Base-by-base conservation (phyloP, 64 coral and sea anemone genomes). In the Astreopora myriophthalma region DNA sequence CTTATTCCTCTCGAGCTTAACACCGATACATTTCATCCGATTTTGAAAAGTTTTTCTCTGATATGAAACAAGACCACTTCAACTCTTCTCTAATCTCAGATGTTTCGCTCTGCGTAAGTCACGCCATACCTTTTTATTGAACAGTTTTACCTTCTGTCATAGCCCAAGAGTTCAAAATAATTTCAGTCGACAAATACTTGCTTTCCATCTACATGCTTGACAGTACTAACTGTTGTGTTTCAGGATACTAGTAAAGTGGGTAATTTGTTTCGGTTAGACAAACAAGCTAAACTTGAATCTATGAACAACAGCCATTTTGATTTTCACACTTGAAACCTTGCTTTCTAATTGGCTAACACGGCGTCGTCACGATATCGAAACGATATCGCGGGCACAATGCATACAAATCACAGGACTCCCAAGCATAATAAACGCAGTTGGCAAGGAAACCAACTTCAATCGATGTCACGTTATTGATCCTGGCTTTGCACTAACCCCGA, bases 281-380 rank as follows among this genome's bases (percentile, higher is more conserved):
- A 81, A 77, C 71, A 79, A 87, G 51, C 22, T 26, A 39, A 51
- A 39, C 49, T 69, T 31, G 7, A 48, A 2, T 12, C 29, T n/a
- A 70, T 35, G 74, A 40, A 88, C n/a, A n/a, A n/a, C 66, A 23
- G 85, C 85, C 92, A 94, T 89, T 94, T 94, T 94, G 85, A 89
- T 33, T 88, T 88, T 88, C 39, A 51, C 63, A 7, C 29, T 20
- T n/a, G 24, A 88, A 80, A 79, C 62, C 3, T 28, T 70, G 73
- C n/a, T 25, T 31, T 93, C 14, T 93, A 75, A 93, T 93, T 93
- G 92, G 92, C 34, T 93, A 16, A 55, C 3, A 44, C 40, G 11
- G 11, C 11, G 11, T 8, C n/a, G n/a, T n/a, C n/a, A n/a, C n/a
- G n/a, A n/a, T n/a, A n/a, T n/a, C n/a, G n/a, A n/a, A n/a, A n/a